These are phyloP conservation scores for Dynastes maya DNA, from an alignment of 2,888 invertebrate genomes.

Conservation along the genomic window DNA sequence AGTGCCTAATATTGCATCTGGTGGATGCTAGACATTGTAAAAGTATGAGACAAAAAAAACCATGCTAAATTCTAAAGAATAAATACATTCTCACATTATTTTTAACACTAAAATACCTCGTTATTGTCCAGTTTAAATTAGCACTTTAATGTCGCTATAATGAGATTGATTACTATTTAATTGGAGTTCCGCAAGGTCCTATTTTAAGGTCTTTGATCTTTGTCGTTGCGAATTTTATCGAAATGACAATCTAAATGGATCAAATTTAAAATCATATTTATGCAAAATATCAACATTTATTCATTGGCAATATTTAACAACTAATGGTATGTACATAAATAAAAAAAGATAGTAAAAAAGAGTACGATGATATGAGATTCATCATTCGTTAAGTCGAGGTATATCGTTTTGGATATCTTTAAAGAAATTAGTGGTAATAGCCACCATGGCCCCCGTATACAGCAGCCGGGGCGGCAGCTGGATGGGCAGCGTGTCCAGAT, in stretches of 20 bases:
- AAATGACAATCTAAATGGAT: background rate
- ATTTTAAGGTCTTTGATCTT: no score
- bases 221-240: no score
- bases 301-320: slow-evolving; percentile 30
- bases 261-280: background rate
- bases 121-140: background rate
- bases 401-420: background rate
- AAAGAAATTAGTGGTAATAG: slow-evolving; percentile 47
- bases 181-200: background rate
- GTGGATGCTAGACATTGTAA: background rate
- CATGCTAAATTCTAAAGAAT: background rate
- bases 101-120: background rate
- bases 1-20: background rate
- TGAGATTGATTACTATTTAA: background rate
- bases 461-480: slow-evolving; percentile 63
- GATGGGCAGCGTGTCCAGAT: slow-evolving; percentile 75
- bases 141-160: background rate
- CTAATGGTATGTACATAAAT: slow-evolving; percentile 42
- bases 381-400: slow-evolving; percentile 5
- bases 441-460: slow-evolving; percentile 45
- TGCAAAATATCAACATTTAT: slow-evolving; percentile 46
- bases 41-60: background rate
- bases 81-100: background rate
- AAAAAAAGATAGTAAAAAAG: slow-evolving; percentile 27
- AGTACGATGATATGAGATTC: slow-evolving; percentile 16